Conservation (phyloP, 2,113 vertebrate genomes). For the Rhinogobius similis region DNA sequence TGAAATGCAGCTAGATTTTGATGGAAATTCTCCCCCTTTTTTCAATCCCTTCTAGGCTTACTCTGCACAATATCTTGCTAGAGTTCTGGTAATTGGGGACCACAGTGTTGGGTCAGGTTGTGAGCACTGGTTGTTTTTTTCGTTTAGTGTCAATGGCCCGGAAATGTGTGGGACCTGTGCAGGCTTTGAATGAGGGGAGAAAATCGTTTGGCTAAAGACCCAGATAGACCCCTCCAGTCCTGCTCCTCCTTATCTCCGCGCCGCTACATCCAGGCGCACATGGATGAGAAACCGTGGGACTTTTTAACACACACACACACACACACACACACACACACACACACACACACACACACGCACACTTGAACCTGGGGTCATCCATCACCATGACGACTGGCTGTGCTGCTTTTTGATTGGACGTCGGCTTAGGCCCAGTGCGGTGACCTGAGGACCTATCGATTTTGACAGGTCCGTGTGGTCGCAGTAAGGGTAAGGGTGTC, state of each 20-base stretch:
- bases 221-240: conserved; percentile 8
- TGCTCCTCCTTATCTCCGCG: conserved; percentile 4
- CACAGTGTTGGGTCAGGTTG: not conserved
- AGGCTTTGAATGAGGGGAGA: conserved; percentile 3
- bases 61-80: not conserved
- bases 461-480: conserved; percentile 45
- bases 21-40: not conserved
- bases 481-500: conserved; percentile 49
- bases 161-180: conserved; percentile 1
- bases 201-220: conserved; percentile 12
- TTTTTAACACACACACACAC: not conserved
- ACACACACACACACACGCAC: not conserved
- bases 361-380: conserved; percentile 6
- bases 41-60: not conserved
- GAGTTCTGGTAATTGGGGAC: not conserved
- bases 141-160: conserved; percentile 2
- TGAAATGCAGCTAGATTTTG: too few species aligned
- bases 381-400: conserved; percentile 26
- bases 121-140: not conserved
- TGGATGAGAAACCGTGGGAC: not conserved
- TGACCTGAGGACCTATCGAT: conserved; percentile 69
- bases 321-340: not conserved
- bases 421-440: conserved; percentile 53
- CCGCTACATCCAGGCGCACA: not conserved
- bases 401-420: conserved; percentile 60